Evolutionary conservation across 2,113 vertebrate genomes (phyloP).

Genomic region (Falcunculus frontatus): DNA sequence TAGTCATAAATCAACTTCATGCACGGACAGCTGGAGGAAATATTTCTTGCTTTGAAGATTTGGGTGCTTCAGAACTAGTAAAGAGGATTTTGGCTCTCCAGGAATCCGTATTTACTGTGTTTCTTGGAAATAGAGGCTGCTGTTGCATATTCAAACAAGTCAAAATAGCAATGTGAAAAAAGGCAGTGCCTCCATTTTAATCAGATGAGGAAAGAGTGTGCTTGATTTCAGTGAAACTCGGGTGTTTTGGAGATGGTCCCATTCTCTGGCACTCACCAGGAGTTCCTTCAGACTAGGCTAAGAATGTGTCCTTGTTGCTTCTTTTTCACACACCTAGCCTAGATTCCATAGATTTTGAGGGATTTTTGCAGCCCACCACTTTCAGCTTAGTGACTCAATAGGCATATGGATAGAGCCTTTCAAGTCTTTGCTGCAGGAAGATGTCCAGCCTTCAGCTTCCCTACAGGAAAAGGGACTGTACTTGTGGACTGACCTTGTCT

Average conservation of each 20-base stretch:
- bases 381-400: neutral
- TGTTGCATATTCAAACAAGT: neutral
- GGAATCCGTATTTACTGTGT: neutral
- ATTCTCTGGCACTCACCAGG: neutral
- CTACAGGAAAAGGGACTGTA: neutral
- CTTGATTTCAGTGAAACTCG: neutral
- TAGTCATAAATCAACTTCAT: conserved; percentile 74
- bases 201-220: neutral
- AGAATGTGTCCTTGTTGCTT: accelerated
- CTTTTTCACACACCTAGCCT: neutral
- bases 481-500: neutral
- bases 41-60: neutral
- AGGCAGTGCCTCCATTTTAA: neutral
- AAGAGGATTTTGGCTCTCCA: neutral
- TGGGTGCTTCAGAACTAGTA: neutral
- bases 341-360: neutral
- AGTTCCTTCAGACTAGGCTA: neutral
- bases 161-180: neutral
- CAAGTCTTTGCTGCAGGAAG: neutral
- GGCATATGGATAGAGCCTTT: neutral
- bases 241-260: neutral
- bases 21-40: conserved; percentile 41
- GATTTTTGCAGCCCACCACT: neutral
- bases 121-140: neutral
- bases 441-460: neutral